A percentile compares a stretch with the other conserved stretches of the same genome.
Evolutionary conservation across 2,888 invertebrate genomes (phyloP).

Genomic region (Endomychus coccineus): DNA sequence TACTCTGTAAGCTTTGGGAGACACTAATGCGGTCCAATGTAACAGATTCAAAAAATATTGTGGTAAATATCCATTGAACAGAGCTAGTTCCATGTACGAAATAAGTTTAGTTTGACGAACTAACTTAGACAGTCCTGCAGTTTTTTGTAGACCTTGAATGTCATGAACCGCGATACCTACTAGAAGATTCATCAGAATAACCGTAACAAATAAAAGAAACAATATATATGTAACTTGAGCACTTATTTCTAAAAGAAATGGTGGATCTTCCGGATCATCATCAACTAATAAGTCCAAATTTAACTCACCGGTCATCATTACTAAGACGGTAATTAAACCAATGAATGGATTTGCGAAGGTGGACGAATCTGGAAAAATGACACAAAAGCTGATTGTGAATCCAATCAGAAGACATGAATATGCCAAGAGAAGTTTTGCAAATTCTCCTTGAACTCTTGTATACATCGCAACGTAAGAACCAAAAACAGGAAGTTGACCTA

Average conservation of each 20-base stretch:
- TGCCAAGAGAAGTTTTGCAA: slow-evolving; percentile 76
- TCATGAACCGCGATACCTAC: slow-evolving; percentile 85
- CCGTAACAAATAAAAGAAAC: slow-evolving; percentile 75
- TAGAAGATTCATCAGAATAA: slow-evolving; percentile 76
- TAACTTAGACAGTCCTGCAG: slow-evolving; percentile 74
- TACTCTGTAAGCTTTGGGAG: slow-evolving; percentile 74
- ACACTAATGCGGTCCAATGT: slow-evolving; percentile 70
- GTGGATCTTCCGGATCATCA: slow-evolving; percentile 68
- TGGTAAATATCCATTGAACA: slow-evolving; percentile 73
- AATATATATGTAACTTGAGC: slow-evolving; percentile 76
- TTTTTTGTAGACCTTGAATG: slow-evolving; percentile 78
- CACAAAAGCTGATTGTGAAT: slow-evolving; percentile 82
- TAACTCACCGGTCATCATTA: slow-evolving; percentile 85
- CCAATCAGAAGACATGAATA: slow-evolving; percentile 79
- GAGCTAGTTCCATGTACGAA: slow-evolving; percentile 73
- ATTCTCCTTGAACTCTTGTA: slow-evolving; percentile 79
- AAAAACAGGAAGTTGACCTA: slow-evolving; percentile 80
- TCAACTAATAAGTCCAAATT: slow-evolving; percentile 69
- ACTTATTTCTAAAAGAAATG: slow-evolving; percentile 68
- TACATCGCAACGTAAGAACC: slow-evolving; percentile 90
- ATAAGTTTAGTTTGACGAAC: slow-evolving; percentile 82
- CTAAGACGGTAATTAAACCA: slow-evolving; percentile 75
- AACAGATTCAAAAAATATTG: slow-evolving; percentile 65
- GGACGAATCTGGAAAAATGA: slow-evolving; percentile 75
- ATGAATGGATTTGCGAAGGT: slow-evolving; percentile 79